These are phyloP conservation scores for Erebia palarica DNA, from an alignment of 2,888 invertebrate genomes.

Conservation along the genomic window DNA sequence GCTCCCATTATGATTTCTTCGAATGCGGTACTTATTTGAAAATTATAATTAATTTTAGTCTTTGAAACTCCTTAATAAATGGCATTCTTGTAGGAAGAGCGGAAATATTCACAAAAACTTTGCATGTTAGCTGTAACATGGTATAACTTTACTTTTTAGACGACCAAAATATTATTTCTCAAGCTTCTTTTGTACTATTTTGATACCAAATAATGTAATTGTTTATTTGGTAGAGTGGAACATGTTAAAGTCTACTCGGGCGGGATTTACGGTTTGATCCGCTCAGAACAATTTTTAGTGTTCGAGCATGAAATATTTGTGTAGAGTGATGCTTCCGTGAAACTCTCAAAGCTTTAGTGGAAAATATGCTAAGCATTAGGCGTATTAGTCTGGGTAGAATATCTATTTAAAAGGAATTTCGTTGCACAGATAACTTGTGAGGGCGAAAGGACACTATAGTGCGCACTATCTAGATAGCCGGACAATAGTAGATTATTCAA, in stretches of 20 bases:
- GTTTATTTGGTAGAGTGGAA: background rate
- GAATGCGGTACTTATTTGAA: background rate
- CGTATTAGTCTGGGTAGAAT: background rate
- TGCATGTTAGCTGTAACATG: too few species aligned
- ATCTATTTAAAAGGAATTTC: conserved; percentile 28
- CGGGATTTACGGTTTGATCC: conserved; percentile 17
- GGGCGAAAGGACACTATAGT: too few species aligned
- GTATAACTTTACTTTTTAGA: too few species aligned
- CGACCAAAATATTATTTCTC: too few species aligned
- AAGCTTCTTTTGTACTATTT: background rate
- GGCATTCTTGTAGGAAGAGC: too few species aligned
- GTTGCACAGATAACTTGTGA: background rate
- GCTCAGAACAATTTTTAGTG: conserved; percentile 24
- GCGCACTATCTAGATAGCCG: too few species aligned
- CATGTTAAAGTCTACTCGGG: background rate
- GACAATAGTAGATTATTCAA: too few species aligned
- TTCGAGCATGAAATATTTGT: conserved; percentile 34
- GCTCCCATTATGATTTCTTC: background rate
- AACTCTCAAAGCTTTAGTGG: conserved; percentile 29
- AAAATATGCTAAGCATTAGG: conserved; percentile 32
- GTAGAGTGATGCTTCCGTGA: conserved; percentile 35
- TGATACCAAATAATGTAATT: background rate
- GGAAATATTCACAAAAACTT: too few species aligned
- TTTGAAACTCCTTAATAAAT: too few species aligned
- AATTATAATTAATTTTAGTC: conserved; percentile 2